Conservation (phyloP, 2,888 invertebrate genomes). For the Hoplodrina blanda region DNA sequence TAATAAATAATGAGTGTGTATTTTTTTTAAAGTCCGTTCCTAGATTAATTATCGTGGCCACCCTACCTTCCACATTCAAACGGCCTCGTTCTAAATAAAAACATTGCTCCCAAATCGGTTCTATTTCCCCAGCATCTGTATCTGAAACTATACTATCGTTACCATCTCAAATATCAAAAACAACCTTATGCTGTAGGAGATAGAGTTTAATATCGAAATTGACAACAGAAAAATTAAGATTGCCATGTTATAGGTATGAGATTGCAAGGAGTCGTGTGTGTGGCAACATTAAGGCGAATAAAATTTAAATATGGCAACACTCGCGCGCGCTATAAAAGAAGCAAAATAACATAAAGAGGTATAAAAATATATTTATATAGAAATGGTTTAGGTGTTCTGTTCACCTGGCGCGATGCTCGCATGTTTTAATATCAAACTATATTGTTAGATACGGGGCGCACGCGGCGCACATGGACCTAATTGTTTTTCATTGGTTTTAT, state of each 20-base stretch:
- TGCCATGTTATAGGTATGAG: slow-evolving; percentile 83
- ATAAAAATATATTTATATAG: slow-evolving; percentile 77
- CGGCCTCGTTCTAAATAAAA: slow-evolving; percentile 88
- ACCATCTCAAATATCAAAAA: slow-evolving; percentile 36
- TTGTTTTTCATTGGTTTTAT: slow-evolving; percentile 12
- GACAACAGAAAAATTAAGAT: slow-evolving; percentile 47
- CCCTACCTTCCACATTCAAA: slow-evolving; percentile 75
- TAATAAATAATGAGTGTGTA: neutral
- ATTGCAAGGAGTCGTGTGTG: slow-evolving; percentile 87
- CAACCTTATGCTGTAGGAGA: slow-evolving; percentile 60
- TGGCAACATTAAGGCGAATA: slow-evolving; percentile 90
- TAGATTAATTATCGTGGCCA: slow-evolving; percentile 47
- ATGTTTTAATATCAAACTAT: slow-evolving; percentile 51
- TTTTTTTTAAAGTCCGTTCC: neutral
- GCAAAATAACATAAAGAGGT: slow-evolving; percentile 84
- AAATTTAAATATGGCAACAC: slow-evolving; percentile 90
- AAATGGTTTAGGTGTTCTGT: slow-evolving; percentile 68
- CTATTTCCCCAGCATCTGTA: slow-evolving; percentile 85
- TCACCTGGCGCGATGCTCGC: slow-evolving; percentile 57
- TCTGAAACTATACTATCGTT: slow-evolving; percentile 64
- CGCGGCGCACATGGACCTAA: neutral
- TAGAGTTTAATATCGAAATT: slow-evolving; percentile 53
- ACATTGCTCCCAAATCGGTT: slow-evolving; percentile 88
- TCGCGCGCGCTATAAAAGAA: slow-evolving; percentile 84
- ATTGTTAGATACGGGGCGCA: slow-evolving; percentile 27